Conservation (phyloP, 2,888 invertebrate species). For the Platypus cylindrus region DNA sequence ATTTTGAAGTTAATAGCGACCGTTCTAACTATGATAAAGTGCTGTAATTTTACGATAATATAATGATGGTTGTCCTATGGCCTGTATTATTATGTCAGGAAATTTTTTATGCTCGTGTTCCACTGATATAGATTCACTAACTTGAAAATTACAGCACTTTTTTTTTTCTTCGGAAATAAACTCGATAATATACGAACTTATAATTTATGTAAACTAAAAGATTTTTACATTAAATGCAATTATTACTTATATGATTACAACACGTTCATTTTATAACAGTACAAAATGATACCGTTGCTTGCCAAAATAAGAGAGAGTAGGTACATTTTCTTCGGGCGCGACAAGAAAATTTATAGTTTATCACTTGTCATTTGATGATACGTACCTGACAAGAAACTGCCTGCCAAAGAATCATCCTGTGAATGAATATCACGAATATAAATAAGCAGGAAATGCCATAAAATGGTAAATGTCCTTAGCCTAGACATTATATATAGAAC, state of each 20-base stretch:
- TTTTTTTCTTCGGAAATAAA: too few relatives aligned
- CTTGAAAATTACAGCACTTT: too few relatives aligned
- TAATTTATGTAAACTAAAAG: too few relatives aligned
- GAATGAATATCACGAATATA: constrained; percentile 27
- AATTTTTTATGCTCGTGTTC: too few relatives aligned
- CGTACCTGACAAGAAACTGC: constrained; percentile 69
- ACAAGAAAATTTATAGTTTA: constrained; percentile 9
- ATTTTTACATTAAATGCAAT: too few relatives aligned
- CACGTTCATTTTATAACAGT: constrained; percentile 19
- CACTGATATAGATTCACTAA: too few relatives aligned
- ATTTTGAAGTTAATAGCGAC: too few relatives aligned
- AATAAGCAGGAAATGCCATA: constrained; percentile 11
- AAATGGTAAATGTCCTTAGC: constrained; percentile 19
- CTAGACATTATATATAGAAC: constrained; percentile 23
- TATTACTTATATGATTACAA: constrained; percentile 8
- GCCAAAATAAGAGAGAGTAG: constrained; percentile 14
- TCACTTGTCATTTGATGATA: constrained; percentile 11
- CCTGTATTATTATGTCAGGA: too few relatives aligned
- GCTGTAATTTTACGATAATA: too few relatives aligned
- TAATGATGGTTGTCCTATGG: too few relatives aligned
- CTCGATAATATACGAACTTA: too few relatives aligned
- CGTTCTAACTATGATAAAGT: too few relatives aligned
- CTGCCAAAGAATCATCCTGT: constrained; percentile 68
- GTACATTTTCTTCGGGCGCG: constrained; percentile 7
- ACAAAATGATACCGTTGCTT: constrained; percentile 18